phyloP scores from a whole-genome alignment of 2,888 invertebrate genomes.

The Acanthosepion lycidas region DNA sequence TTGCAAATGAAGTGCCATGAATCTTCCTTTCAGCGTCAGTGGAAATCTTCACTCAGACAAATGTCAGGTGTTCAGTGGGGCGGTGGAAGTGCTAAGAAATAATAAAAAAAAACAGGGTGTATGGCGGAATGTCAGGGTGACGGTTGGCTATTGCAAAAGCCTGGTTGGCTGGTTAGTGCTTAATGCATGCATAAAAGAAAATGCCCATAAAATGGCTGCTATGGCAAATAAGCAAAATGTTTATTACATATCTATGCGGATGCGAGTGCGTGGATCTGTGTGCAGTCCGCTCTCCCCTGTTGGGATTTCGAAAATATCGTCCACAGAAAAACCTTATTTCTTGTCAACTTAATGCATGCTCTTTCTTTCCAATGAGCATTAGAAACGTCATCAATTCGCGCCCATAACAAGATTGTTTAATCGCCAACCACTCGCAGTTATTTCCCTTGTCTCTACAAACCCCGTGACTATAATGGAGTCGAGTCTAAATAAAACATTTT shows the following conservation, averaged over 20 bases:
- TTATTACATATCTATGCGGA: slow-evolving; percentile 6
- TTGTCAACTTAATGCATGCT: neutral
- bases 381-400: slow-evolving; percentile 3
- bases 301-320: slow-evolving; percentile 33
- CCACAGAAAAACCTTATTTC: slow-evolving; percentile 20
- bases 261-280: neutral
- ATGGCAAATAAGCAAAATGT: neutral
- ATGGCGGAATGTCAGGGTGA: neutral
- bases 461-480: neutral
- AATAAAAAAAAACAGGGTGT: neutral
- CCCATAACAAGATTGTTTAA: slow-evolving; percentile 33
- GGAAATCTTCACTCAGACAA: neutral
- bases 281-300: neutral
- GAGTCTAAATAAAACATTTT: neutral
- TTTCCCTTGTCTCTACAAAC: neutral
- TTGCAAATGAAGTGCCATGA: neutral
- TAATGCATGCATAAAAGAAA: slow-evolving; percentile 7
- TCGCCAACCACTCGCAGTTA: neutral
- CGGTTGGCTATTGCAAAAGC: neutral
- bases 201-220: neutral
- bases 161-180: neutral
- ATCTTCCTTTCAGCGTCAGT: neutral
- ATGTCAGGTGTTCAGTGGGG: neutral
- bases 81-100: neutral
- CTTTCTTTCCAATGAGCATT: slow-evolving; percentile 33